These are phyloP conservation scores for Heliothis peltigera DNA, from an alignment of 2,888 invertebrate genomes.

Conservation along the genomic window DNA sequence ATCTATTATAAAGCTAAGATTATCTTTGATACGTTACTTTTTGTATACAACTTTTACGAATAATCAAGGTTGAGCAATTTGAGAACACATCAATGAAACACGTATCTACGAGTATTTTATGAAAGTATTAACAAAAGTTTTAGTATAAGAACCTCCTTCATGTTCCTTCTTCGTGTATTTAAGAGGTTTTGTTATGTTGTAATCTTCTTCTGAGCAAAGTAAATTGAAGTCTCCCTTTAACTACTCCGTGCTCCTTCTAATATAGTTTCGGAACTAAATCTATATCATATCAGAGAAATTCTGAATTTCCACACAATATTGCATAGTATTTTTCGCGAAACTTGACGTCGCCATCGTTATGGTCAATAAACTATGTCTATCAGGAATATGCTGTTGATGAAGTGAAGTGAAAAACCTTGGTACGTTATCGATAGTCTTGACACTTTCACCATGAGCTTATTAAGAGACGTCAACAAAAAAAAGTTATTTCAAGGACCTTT, in stretches of 20 bases:
- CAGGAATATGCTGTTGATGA: too few relatives aligned
- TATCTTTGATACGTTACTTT: not conserved
- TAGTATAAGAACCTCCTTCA: too few relatives aligned
- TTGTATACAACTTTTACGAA: not conserved
- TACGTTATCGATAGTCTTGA: too few relatives aligned
- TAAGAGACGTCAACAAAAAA: constrained; percentile 7
- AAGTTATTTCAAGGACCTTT: constrained; percentile 17
- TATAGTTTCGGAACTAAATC: too few relatives aligned
- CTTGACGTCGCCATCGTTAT: too few relatives aligned
- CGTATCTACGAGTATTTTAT: not conserved
- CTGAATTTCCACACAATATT: too few relatives aligned
- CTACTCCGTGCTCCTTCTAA: too few relatives aligned
- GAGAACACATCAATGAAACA: not conserved
- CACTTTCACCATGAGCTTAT: not conserved
- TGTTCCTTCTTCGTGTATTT: not conserved
- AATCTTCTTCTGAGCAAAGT: not conserved
- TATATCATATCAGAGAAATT: too few relatives aligned
- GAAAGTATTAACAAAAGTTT: not conserved
- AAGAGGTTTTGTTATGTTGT: not conserved
- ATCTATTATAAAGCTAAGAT: not conserved
- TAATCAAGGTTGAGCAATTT: not conserved
- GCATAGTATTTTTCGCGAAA: too few relatives aligned
- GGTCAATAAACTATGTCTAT: too few relatives aligned
- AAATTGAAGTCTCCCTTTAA: not conserved
- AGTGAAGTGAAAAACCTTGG: too few relatives aligned